These are phyloP conservation scores for Odontocerum albicorne DNA, from an alignment of 2,888 invertebrate genomes.

Conservation along the genomic window DNA sequence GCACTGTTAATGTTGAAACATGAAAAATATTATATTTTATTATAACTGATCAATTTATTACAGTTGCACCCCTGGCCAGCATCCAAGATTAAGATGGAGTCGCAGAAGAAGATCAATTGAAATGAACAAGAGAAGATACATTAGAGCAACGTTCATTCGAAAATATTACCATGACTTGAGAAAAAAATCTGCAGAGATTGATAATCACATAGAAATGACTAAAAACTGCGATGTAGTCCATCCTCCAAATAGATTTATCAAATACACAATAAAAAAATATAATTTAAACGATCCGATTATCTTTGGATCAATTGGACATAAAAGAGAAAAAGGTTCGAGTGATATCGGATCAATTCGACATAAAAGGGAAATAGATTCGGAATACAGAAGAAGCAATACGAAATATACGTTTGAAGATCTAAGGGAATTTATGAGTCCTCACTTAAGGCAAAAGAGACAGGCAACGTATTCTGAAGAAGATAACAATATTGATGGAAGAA, in stretches of 20 bases:
- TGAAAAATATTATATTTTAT: too few species aligned
- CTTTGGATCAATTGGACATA: too few species aligned
- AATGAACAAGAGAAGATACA: constrained; percentile 46
- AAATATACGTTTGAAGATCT: background rate
- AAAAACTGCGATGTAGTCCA: constrained; percentile 16
- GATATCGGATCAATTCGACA: too few species aligned
- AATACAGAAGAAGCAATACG: too few species aligned
- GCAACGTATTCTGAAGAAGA: background rate
- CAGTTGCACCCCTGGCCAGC: constrained; percentile 81
- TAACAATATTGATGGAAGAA: background rate
- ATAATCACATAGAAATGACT: constrained; percentile 23
- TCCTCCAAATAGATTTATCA: background rate
- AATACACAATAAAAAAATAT: too few species aligned
- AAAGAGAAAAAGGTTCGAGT: background rate
- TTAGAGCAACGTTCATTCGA: constrained; percentile 49
- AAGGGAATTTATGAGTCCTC: background rate
- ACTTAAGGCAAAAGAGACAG: constrained; percentile 14
- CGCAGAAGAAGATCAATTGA: constrained; percentile 63
- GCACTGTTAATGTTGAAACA: too few species aligned
- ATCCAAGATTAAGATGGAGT: constrained; percentile 84
- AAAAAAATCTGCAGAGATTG: constrained; percentile 37
- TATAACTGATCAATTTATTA: background rate
- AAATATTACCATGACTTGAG: constrained; percentile 51
- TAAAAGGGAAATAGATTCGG: too few species aligned
- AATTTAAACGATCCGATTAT: too few species aligned